Percentiles rank a stretch among this genome's conserved stretches.
phyloP scores from a whole-genome alignment of 2,797 vertebrate genomes.

The Anniella stebbinsi region DNA sequence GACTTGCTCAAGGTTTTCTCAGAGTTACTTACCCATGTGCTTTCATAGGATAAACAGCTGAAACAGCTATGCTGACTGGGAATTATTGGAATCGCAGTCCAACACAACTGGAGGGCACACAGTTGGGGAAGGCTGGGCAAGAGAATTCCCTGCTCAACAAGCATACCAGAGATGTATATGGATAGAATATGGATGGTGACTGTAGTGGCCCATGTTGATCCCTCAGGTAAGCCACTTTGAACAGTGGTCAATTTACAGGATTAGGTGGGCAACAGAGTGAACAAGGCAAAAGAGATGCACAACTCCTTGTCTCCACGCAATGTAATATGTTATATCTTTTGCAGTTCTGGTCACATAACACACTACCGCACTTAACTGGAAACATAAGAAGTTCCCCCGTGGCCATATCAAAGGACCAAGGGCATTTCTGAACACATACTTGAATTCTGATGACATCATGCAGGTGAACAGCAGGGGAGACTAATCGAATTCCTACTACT shows the following conservation, averaged over 20 bases:
- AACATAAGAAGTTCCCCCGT: not conserved
- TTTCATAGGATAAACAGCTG: not conserved
- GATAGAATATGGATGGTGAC: not conserved
- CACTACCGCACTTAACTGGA: not conserved
- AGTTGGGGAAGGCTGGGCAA: not conserved
- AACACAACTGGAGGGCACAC: too few relatives aligned
- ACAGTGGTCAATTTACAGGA: not conserved
- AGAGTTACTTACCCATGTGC: not conserved
- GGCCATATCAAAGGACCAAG: not conserved
- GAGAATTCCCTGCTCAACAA: not conserved
- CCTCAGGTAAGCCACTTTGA: too few relatives aligned
- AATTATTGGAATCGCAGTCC: too few relatives aligned
- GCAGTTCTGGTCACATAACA: not conserved
- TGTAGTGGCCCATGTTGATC: not conserved
- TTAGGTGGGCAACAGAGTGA: not conserved
- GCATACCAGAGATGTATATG: not conserved
- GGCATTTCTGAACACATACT: not conserved
- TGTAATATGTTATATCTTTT: not conserved
- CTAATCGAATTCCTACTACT: not conserved
- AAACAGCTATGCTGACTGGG: not conserved
- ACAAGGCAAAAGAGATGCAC: not conserved
- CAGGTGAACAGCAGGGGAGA: not conserved
- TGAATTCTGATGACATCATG: not conserved
- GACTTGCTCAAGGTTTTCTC: not conserved
- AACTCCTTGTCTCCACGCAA: not conserved